Conservation (phyloP, 1,140 invertebrate genomes). For the Drosophila auraria region DNA sequence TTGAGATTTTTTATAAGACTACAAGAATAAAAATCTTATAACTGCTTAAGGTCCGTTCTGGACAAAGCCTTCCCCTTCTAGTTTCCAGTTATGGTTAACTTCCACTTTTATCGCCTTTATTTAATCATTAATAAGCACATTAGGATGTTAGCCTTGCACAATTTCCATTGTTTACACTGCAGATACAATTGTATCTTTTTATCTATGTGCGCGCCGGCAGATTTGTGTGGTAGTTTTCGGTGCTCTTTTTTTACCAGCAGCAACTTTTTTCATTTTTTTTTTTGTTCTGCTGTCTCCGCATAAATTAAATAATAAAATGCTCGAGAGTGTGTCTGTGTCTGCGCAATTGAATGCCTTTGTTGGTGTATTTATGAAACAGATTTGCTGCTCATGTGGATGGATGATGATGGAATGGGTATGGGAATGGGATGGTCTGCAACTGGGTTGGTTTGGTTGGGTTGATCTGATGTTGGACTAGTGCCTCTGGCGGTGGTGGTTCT, state of each 20-base stretch:
- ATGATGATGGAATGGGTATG: conserved; percentile 62
- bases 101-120: neutral
- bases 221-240: conserved; percentile 48
- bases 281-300: conserved; percentile 66
- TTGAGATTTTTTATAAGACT: neutral
- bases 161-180: conserved; percentile 47
- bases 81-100: no score
- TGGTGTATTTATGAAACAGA: conserved; percentile 61
- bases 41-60: neutral
- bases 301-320: conserved; percentile 84
- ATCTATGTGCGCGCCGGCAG: conserved; percentile 42
- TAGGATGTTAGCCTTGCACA: conserved; percentile 11
- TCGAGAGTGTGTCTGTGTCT: conserved; percentile 56
- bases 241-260: conserved; percentile 68
- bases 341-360: conserved; percentile 53
- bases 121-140: conserved; percentile 5
- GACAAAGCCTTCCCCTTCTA: neutral
- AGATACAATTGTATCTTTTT: conserved; percentile 51
- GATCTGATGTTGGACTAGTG: conserved; percentile 28
- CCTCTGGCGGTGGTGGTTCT: conserved; percentile 33
- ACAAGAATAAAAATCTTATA: no score
- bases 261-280: conserved; percentile 20
- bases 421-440: conserved; percentile 18
- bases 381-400: conserved; percentile 69
- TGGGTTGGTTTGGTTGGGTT: conserved; percentile 40